phyloP scores from a whole-genome alignment of 2,113 vertebrate genomes.

The Opisthocomus hoazin region DNA sequence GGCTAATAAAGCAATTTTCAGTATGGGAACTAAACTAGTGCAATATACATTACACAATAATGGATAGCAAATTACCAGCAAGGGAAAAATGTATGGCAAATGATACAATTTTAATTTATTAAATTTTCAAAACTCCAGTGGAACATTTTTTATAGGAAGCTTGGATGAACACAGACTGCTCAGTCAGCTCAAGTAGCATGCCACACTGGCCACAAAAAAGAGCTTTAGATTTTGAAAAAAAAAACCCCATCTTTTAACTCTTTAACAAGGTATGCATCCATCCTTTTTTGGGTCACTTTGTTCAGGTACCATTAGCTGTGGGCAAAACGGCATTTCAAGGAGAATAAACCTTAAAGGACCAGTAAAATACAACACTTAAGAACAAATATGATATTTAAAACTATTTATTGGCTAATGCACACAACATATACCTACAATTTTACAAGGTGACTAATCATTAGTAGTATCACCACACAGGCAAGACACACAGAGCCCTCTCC shows the following conservation, averaged over 20 bases:
- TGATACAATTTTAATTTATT: not conserved
- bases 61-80: not conserved
- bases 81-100: not conserved
- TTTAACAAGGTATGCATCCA: not conserved
- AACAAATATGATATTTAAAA: not conserved
- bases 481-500: not conserved
- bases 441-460: not conserved
- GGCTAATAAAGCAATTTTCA: conserved; percentile 52
- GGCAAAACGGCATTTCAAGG: not conserved
- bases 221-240: not conserved
- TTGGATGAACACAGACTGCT: not conserved
- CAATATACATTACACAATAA: not conserved
- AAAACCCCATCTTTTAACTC: not conserved
- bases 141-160: not conserved
- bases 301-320: not conserved
- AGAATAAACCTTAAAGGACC: not conserved
- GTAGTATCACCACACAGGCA: not conserved
- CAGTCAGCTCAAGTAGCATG: not conserved
- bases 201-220: not conserved
- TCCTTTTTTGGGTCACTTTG: not conserved
- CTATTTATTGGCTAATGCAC: not conserved
- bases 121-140: not conserved
- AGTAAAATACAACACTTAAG: not conserved
- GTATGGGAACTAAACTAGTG: not conserved
- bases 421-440: not conserved